These are phyloP conservation scores for Nymphalis urticae DNA, from an alignment of 2,888 invertebrate species.

Conservation along the genomic window DNA sequence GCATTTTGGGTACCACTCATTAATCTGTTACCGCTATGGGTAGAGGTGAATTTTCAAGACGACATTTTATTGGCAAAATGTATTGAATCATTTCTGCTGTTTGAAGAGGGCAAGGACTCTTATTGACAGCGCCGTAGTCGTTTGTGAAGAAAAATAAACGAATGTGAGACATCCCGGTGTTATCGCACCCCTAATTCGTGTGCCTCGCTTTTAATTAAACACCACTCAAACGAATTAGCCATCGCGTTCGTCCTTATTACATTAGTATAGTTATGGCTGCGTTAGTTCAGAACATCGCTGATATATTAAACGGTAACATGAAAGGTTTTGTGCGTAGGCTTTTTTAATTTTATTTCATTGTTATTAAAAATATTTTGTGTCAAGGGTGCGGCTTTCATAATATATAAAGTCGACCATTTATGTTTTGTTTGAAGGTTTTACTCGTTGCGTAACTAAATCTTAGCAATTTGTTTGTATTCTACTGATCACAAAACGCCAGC, in stretches of 20 bases:
- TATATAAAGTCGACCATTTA: neutral
- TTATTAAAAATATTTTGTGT: neutral
- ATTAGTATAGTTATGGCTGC: constrained; percentile 3
- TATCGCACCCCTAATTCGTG: constrained; percentile 7
- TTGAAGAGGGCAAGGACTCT: neutral
- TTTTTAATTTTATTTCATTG: neutral
- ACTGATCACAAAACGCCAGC: too few species aligned
- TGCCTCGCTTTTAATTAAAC: constrained; percentile 25
- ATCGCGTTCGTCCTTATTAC: neutral
- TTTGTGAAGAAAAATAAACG: neutral
- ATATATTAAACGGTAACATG: constrained; percentile 20
- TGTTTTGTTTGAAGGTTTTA: neutral
- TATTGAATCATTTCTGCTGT: too few species aligned
- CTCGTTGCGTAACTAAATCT: neutral
- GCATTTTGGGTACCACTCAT: too few species aligned
- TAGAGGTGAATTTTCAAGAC: too few species aligned
- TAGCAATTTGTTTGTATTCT: too few species aligned
- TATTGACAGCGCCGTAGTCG: neutral
- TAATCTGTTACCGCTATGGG: too few species aligned
- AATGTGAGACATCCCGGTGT: neutral
- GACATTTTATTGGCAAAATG: too few species aligned
- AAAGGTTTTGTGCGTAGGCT: constrained; percentile 12
- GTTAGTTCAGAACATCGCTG: constrained; percentile 3
- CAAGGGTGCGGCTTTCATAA: constrained; percentile 6
- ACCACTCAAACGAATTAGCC: constrained; percentile 31